Evolutionary conservation across 2,888 invertebrate genomes (phyloP).

Genomic region (Ypsolopha sequella): DNA sequence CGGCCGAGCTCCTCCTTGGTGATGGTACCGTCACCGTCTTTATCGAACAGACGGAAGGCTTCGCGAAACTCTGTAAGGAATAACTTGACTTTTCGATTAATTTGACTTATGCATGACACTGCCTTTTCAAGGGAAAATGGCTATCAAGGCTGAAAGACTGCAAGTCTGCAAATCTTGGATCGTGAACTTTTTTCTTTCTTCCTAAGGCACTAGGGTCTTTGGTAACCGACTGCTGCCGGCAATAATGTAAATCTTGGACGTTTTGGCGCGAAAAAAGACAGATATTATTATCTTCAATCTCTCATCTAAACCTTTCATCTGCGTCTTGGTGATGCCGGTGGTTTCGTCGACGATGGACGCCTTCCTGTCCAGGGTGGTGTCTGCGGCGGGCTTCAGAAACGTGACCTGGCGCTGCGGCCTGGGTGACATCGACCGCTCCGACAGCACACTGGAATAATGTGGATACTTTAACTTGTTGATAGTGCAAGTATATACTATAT

Average conservation of each 20-base stretch:
- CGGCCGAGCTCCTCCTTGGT: constrained; percentile 89
- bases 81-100: neutral
- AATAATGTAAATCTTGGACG: neutral
- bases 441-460: constrained; percentile 29
- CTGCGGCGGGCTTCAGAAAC: constrained; percentile 58
- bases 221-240: neutral
- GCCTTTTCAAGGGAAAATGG: neutral
- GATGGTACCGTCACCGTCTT: constrained; percentile 89
- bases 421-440: constrained; percentile 34
- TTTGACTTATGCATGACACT: too few relatives aligned
- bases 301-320: constrained; percentile 91
- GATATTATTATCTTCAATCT: too few relatives aligned
- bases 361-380: constrained; percentile 55
- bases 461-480: too few relatives aligned
- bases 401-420: constrained; percentile 41
- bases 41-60: constrained; percentile 89
- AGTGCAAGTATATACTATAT: too few relatives aligned
- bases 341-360: constrained; percentile 62
- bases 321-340: constrained; percentile 74
- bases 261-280: neutral
- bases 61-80: constrained; percentile 80
- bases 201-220: too few relatives aligned
- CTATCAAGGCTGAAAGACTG: too few relatives aligned
- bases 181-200: neutral
- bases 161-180: neutral